Evolutionary conservation across 2,797 vertebrate genomes (phyloP), one percentile per base, ranked within the genome.

Genomic region (Thunnus albacares): DNA sequence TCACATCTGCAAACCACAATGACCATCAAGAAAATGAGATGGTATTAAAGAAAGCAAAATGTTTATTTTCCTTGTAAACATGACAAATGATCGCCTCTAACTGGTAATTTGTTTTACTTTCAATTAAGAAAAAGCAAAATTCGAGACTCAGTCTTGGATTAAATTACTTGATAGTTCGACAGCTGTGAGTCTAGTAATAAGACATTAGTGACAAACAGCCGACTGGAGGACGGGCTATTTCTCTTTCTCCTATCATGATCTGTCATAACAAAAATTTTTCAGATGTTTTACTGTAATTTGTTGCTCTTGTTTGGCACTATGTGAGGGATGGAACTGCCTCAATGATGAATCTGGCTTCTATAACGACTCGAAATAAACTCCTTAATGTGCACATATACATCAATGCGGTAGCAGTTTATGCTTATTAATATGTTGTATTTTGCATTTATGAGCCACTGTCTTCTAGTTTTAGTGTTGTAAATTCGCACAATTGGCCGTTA

Each of bases 81-180:
- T 58, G 26, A 75, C 22, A 28, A 69, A 82, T 33, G 64, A 74
- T 68, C 7, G 2, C 55, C 76, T 49, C 56, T 75, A 70, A 70
- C 60, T 79, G 65, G 73, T 75, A 35, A 82, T 85, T 84, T 81
- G 51, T 84, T 84, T 67, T 43, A 56, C 59, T 63, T 49, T 47
- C 75, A 64, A 82, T 88, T 73, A 71, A 38, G n/a, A 75, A 62
- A 71, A 65, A 75, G 53, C 47, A 13, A 10, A 18, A 86, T 63
- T 75, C 77, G 13, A 80, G 18, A 49, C 53, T 71, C 72, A 33
- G 38, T 47, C 15, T 79, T 52, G 65, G 52, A 82, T 80, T 81
- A 80, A 83, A 88, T 71, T 43, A 80, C 71, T 83, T 74, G 79
- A 82, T 75, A 81, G 53, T 82, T 41, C 77, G 59, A 84, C 72